Evolutionary conservation across 2,888 invertebrate genomes (phyloP), one percentile per base, ranked within the genome.

Genomic region (Xanthia togata): DNA sequence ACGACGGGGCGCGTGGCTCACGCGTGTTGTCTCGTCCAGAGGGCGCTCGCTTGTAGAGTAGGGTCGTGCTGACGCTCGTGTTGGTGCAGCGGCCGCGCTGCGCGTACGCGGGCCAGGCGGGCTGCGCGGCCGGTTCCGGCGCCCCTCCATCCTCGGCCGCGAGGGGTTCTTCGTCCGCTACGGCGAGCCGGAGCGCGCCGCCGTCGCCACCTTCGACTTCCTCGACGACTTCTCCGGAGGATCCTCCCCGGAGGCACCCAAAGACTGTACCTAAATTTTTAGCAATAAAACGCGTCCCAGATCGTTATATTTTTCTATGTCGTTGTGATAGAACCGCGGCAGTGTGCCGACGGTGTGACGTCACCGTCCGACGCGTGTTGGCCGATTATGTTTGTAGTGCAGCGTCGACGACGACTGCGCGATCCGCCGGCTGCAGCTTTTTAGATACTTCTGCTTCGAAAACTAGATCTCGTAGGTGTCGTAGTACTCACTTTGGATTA

Each of bases 171-270:
- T 97, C 97, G 97, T 98, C 82, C 97, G 98, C 88, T 98, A 97
- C 96, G 98, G 98, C 68, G 98, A 98, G 89, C 97, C 98, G 91
- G 98, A 98, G 92, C 97, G 97, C 82, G 98, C 98, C 92, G 98
- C 98, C 82, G 98, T 98, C 88, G 98, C 98, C 83, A 97, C 97
- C 89, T 98, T 98, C 96, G 98, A 98, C 96, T 98, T 98, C 96
- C 97, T 98, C 89, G 98, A 98, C 94, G 97, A 98, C 90, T 94
- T 98, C 89, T 95, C 96, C 89, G 94, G 91, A 85, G 93, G 93
- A 83, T 93, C 95, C 81, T 93, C 95, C 81, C 96, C 95, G 89
- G 96, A 93, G 85, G 93, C 93, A 90, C 92, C 95, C 95, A 95
- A 95, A 94, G 94, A 96, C 95, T 95, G 95, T 93, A 93, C 92